Base-by-base conservation (phyloP, 2,113 vertebrate species). In the Nestor notabilis region DNA sequence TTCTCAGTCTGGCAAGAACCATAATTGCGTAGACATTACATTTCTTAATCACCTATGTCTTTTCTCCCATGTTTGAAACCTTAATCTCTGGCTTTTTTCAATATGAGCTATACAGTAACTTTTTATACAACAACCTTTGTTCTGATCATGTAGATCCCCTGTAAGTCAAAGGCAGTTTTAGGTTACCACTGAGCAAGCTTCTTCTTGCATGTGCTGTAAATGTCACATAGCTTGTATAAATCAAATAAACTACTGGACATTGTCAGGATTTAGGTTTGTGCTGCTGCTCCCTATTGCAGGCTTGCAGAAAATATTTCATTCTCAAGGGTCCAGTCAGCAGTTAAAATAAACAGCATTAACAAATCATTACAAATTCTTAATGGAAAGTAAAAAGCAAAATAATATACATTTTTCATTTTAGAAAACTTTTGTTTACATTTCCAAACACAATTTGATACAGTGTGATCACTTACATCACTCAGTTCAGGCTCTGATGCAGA, bases 261-360 rank as follows among this genome's bases (percentile, higher is more conserved):
- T 29, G 58, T 53, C 63, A 86, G 25, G 8, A 78, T 72, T 78
- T 83, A 65, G 31, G n/a, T 76, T 77, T 66, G 21, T 83, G n/a
- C 13, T 53, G 21, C 44, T 88, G 41, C 25, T 90, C 7, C 88
- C 53, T 77, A 6, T 55, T 86, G 35, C 43, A 79, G 16, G 13
- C 50, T 74, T 92, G 43, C 50, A 74, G 76, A 65, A 37, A 86
- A 10, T 50, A 83, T 63, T 83, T 85, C 70, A 35, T 33, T 39
- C 68, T 89, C 63, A 72, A 70, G 70, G 55, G 50, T 60, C 55
- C 55, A 72, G 53, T 23, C n/a, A 66, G 50, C 41, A 93, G 58
- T 60, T 94, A 88, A 93, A 95, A 90, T 90, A 94, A 93, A 91
- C 79, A 91, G 7, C 44, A 77, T 66, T 90, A 91, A 83, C 37